Conservation (phyloP, 2,888 invertebrate genomes). For the Pecten maximus region DNA sequence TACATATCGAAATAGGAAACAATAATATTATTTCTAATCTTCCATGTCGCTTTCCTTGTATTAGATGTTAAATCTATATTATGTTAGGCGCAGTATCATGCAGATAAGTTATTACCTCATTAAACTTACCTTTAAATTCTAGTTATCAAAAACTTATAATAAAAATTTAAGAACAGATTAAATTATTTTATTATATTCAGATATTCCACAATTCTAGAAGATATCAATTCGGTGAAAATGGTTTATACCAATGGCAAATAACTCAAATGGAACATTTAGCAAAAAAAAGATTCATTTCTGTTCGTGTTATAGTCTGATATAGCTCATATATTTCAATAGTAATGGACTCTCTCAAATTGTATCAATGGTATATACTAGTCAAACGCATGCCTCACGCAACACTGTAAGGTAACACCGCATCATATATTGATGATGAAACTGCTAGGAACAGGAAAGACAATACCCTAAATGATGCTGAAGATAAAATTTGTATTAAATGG, state of each 20-base stretch:
- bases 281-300: not conserved
- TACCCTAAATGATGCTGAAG: not conserved
- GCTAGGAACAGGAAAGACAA: not conserved
- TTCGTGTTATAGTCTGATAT: not conserved
- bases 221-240: not conserved
- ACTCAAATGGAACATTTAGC: not conserved
- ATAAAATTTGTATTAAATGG: not conserved
- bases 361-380: not conserved
- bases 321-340: not conserved
- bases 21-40: too few relatives aligned
- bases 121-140: not conserved
- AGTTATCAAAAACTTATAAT: not conserved
- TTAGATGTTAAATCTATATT: too few relatives aligned
- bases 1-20: too few relatives aligned
- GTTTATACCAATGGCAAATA: not conserved
- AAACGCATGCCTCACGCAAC: not conserved
- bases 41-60: too few relatives aligned
- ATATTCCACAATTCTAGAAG: not conserved
- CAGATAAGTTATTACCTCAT: not conserved
- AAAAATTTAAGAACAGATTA: not conserved
- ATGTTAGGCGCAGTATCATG: not conserved
- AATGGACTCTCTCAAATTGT: not conserved
- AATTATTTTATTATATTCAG: not conserved
- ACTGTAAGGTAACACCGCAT: not conserved
- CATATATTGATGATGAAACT: not conserved